Evolutionary conservation across 2,888 invertebrate genomes (phyloP), one percentile per base, ranked within the genome.

Genomic region (Pseudococcus jackbeardsleyi): DNA sequence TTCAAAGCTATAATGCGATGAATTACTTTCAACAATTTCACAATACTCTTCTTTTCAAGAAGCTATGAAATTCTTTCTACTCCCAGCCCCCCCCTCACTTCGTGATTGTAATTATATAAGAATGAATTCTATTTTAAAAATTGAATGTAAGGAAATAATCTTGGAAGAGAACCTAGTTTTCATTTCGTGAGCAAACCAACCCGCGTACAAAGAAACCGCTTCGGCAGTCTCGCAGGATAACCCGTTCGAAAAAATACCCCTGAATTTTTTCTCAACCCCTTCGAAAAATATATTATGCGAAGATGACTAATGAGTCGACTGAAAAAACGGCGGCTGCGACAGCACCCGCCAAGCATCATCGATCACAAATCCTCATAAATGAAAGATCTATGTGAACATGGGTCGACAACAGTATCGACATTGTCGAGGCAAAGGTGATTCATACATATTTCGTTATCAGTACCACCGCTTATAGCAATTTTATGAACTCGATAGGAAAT

Each of bases 231-330:
- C 15, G 50, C 12, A 12, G 12, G 1, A 12, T 12, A 50, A 50
- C 0, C 12, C 12, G 1, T n/a, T 59, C 19, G n/a, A 59, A n/a
- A n/a, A 59, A 59, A n/a, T 12, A 64, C 64, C 22, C 26, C 72
- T 33, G 72, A 33, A 19, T 33, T 72, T 39, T 72, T 72, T 39
- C 7, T 15, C 33, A 33, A 33, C 72, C 39, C 39, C 33, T 64
- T 72, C 72, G 26, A 26, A 33, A 33, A 3, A 1, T 19, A 17
- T 4, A 33, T 33, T 72, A 72, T 39, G 72, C 72, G 33, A 72
- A 72, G 72, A 72, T 72, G 72, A 72, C 72, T 72, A 72, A 72
- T 72, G 72, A 72, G 72, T 72, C 72, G 33, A 26, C 26, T 26
- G 26, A 11, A n/a, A n/a, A 9, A 64, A 64, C 33, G 7, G 17